Base-by-base conservation (phyloP, 2,797 vertebrate species). In the Antrozous pallidus region DNA sequence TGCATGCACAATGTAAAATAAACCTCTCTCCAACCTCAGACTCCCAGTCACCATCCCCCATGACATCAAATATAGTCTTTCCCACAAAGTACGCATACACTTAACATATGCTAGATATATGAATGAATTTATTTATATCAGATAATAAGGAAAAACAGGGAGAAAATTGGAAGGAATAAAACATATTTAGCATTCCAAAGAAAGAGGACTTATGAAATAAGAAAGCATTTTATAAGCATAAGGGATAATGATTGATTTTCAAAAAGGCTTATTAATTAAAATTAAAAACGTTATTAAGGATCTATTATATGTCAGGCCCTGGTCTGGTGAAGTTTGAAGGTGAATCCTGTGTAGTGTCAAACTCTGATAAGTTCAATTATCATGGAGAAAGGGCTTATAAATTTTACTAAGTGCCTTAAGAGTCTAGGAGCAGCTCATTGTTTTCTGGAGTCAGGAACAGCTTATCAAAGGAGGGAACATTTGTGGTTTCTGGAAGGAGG, bases 401-500 rank as follows among this genome's bases (percentile, higher is more conserved):
- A 28, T 18, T 78, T 24, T 74, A 33, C 47, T 81, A 71, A 71
- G 47, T 90, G 86, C 70, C 91, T 70, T 85, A 83, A 85, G 70
- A 79, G 22, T 47, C 54, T 28, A 33, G 8, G n/a, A 78, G 20
- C 33, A 78, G 26, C 20, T 54, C 47, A 77, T 54, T 36, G 74
- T 54, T 14, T 54, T 54, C 47, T 36, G 74, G 49, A 36, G 22
- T 56, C 33, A 42, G 80, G 42, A 70, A 75, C 63, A 74, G 84
- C 58, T 49, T 51, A 33, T 47, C 26, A 73, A 67, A 88, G 51
- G 24, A 88, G 42, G 86, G 73, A 93, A 65, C 78, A 71, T 70
- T 65, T 91, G 49, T 82, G 20, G 38, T 93, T 93, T 88, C 56
- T 90, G 73, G 70, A 93, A 88, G 67, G 70, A 69, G 90, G 73